Base-by-base conservation (phyloP, 2,797 vertebrate species). In the Sebastes vulpes region DNA sequence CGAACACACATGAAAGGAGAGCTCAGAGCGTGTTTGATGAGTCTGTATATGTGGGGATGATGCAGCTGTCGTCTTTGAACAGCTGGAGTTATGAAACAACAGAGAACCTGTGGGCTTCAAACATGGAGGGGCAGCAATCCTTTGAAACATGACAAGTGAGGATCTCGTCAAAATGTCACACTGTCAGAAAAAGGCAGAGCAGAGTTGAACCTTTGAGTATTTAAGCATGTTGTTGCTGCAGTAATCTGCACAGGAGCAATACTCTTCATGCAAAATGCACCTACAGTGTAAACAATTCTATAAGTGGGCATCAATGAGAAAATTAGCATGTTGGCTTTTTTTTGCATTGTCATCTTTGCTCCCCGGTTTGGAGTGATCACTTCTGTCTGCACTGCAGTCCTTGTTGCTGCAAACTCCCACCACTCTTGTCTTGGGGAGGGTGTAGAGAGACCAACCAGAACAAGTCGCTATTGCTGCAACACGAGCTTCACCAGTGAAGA, bases 1-100 rank as follows among this genome's bases (percentile, higher is more conserved):
- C 54, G 26, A 71, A 14, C 83, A 88, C 92, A 88, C 92, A 93
- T 94, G 84, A 95, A 94, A 94, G 90, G 26, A 81, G 72, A 76
- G 65, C 58, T 90, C 79, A 53, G 85, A 92, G 72, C 74, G 14
- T 76, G 69, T 87, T 77, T 84, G 79, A 84, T 58, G 63, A 74
- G 54, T 63, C 20, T 75, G 69, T 75, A 4, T 59, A 16, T 58
- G 83, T 61, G 75, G 52, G 60, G 38, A 65, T 6, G 75, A 79
- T 23, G 74, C 59, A 76, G 79, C 52, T n/a, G 2, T 20, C 59
- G 81, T 74, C 73, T 89, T 84, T 91, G 83, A 91, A 88, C 79
- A 77, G 79, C 70, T 86, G 65, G 57, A 77, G 80, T 75, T 38
- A 54, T 52, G 31, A 77, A 77, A 89, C 77, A 88, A 84, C 84